phyloP scores from a whole-genome alignment of 2,113 vertebrate species.

The Typhlomys cinereus region DNA sequence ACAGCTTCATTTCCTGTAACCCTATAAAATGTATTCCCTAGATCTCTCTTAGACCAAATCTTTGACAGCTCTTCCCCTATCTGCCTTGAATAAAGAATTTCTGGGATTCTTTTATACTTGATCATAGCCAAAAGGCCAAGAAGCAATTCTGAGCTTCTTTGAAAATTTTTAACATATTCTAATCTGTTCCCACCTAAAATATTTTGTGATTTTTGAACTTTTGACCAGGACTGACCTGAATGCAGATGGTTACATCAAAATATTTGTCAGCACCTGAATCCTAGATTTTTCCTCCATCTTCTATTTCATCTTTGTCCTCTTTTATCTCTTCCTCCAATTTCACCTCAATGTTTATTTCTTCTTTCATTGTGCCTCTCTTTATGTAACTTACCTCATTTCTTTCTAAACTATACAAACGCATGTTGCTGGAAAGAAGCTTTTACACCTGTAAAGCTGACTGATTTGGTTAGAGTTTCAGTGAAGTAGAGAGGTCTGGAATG shows the following conservation, averaged over 20 bases:
- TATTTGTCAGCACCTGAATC: neutral
- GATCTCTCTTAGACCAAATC: neutral
- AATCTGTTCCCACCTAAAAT: neutral
- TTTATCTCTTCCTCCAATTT: neutral
- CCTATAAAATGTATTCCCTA: neutral
- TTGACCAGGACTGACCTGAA: neutral
- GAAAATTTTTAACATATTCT: neutral
- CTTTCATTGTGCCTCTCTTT: too few species aligned
- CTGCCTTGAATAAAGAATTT: neutral
- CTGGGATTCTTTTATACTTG: neutral
- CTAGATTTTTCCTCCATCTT: neutral
- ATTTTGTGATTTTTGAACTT: neutral
- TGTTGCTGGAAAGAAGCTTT: too few species aligned
- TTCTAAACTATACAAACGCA: too few species aligned
- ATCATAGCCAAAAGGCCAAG: neutral
- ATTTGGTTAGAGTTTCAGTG: too few species aligned
- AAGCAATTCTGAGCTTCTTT: neutral
- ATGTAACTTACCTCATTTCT: neutral
- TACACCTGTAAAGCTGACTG: too few species aligned
- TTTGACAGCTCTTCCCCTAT: neutral
- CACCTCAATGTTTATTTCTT: too few species aligned
- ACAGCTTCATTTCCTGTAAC: neutral
- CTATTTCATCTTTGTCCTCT: too few species aligned
- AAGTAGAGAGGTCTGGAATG: too few species aligned
- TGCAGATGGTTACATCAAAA: constrained; percentile 15